Evolutionary conservation across 2,888 invertebrate genomes (phyloP).

Genomic region (Mimachlamys varia): DNA sequence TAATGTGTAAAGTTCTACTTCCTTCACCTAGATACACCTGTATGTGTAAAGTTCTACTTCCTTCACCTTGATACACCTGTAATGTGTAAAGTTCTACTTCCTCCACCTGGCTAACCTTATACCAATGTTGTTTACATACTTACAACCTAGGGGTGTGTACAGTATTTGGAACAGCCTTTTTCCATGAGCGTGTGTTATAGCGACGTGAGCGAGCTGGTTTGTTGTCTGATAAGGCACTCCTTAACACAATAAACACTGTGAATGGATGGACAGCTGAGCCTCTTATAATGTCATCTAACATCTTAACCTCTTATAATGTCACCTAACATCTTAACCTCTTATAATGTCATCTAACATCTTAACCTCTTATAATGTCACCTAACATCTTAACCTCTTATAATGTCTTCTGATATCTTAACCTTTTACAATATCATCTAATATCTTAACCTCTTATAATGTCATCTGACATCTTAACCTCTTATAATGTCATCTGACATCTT

Average conservation of each 20-base stretch:
- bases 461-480: no score
- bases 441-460: no score
- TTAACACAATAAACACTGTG: slow-evolving; percentile 9
- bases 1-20: neutral
- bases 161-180: neutral
- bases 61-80: neutral
- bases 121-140: neutral
- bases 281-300: neutral
- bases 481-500: no score
- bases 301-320: neutral
- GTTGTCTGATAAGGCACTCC: neutral
- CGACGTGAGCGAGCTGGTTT: slow-evolving; percentile 15
- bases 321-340: neutral
- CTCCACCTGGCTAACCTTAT: neutral
- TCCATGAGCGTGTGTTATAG: neutral
- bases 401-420: no score
- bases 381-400: no score
- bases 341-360: no score
- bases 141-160: neutral
- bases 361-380: no score
- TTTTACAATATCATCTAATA: no score
- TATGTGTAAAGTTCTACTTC: neutral
- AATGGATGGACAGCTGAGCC: neutral
- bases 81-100: neutral
- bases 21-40: neutral